These are phyloP conservation scores for Falcunculus frontatus DNA, from an alignment of 2,113 vertebrate species.

Conservation along the genomic window DNA sequence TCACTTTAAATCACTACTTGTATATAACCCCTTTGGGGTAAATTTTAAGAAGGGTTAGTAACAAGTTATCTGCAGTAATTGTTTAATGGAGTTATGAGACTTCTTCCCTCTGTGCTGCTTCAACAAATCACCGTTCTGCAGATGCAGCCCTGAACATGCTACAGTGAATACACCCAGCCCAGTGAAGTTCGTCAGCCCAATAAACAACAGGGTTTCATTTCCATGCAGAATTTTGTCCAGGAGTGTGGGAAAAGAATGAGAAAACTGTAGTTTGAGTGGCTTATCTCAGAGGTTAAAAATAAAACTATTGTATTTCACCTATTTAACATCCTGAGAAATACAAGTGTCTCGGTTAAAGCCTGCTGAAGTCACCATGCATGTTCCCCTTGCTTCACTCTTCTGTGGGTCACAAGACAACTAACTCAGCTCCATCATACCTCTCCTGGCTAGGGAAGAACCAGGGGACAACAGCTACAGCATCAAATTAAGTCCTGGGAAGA, in stretches of 20 bases:
- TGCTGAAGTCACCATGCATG: not conserved
- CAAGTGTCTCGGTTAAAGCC: not conserved
- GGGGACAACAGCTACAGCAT: not conserved
- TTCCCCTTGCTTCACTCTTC: not conserved
- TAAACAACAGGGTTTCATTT: not conserved
- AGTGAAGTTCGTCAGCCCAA: not conserved
- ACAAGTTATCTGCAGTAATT: constrained; percentile 13
- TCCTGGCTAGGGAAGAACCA: not conserved
- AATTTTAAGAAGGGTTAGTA: constrained; percentile 34
- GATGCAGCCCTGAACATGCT: not conserved
- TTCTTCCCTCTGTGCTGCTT: not conserved
- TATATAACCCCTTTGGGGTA: constrained; percentile 23
- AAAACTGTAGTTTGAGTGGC: not conserved
- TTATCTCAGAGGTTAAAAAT: constrained; percentile 28
- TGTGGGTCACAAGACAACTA: not conserved
- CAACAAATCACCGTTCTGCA: not conserved
- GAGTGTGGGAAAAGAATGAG: not conserved
- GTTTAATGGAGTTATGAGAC: not conserved
- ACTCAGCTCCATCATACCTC: not conserved
- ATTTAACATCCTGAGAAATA: not conserved
- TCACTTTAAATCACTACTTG: constrained; percentile 62
- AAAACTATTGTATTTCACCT: not conserved
- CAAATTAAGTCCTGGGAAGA: not conserved
- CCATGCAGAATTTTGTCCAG: not conserved
- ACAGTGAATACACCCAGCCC: not conserved